phyloP scores from a whole-genome alignment of 2,797 vertebrate genomes.

The Thamnophis elegans region DNA sequence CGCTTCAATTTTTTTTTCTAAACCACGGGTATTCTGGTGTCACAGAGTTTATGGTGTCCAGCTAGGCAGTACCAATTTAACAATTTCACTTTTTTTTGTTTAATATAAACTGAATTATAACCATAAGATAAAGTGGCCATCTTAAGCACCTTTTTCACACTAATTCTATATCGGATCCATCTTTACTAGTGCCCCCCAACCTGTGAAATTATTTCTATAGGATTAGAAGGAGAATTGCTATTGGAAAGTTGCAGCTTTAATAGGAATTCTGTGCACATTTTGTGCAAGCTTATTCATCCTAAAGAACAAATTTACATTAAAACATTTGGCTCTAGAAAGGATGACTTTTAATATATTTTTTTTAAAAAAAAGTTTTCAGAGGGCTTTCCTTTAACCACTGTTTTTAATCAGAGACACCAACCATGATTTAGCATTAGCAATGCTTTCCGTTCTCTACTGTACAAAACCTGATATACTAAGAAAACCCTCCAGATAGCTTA shows the following conservation, averaged over 20 bases:
- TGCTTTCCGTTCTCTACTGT: constrained; percentile 41
- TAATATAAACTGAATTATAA: constrained; percentile 32
- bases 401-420: constrained; percentile 45
- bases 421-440: constrained; percentile 59
- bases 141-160: constrained; percentile 43
- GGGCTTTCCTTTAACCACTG: constrained; percentile 43
- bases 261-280: not conserved
- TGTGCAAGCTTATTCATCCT: not conserved
- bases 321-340: constrained; percentile 33
- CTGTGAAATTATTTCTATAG: constrained; percentile 41
- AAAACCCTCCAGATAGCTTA: constrained; percentile 74
- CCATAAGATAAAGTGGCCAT: constrained; percentile 42
- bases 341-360: constrained; percentile 20
- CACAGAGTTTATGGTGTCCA: constrained; percentile 31
- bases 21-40: constrained; percentile 31
- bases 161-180: constrained; percentile 43
- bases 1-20: constrained; percentile 36
- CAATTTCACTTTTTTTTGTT: constrained; percentile 42
- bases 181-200: constrained; percentile 30
- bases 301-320: constrained; percentile 54
- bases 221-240: constrained; percentile 34
- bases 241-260: constrained; percentile 38
- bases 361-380: constrained; percentile 24
- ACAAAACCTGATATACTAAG: constrained; percentile 58
- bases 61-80: constrained; percentile 19